Evolutionary conservation across 1,140 invertebrate genomes (phyloP).

Genomic region (Lycorma delicatula): DNA sequence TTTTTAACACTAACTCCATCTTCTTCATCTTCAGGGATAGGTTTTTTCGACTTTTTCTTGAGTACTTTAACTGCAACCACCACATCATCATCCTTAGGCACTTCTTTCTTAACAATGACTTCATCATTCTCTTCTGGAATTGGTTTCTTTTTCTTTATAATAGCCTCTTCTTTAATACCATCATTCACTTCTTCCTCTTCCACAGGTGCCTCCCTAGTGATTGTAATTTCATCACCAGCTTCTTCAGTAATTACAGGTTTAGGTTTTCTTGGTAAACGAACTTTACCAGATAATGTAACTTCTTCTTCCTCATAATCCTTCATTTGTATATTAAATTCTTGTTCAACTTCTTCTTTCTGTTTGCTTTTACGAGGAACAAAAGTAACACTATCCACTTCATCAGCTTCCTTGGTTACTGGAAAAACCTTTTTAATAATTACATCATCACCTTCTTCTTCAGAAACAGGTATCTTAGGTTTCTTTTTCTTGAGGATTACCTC

Average conservation of each 20-base stretch:
- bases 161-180: slow-evolving; percentile 40
- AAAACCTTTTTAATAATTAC: slow-evolving; percentile 58
- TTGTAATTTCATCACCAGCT: slow-evolving; percentile 51
- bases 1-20: slow-evolving; percentile 26
- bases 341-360: slow-evolving; percentile 74
- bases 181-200: too few relatives aligned
- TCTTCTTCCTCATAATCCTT: slow-evolving; percentile 79
- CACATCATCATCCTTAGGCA: slow-evolving; percentile 35
- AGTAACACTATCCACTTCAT: slow-evolving; percentile 24
- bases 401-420: slow-evolving; percentile 7
- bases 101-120: slow-evolving; percentile 29
- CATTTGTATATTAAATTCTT: slow-evolving; percentile 74
- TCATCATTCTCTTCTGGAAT: slow-evolving; percentile 16
- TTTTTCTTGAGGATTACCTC: slow-evolving; percentile 25
- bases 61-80: slow-evolving; percentile 21
- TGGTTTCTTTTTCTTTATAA: slow-evolving; percentile 29
- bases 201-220: slow-evolving; percentile 53
- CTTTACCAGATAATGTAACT: slow-evolving; percentile 72
- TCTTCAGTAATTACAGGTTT: slow-evolving; percentile 63
- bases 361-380: slow-evolving; percentile 36
- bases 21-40: slow-evolving; percentile 9
- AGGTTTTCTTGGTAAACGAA: slow-evolving; percentile 65
- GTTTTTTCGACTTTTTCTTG: too few relatives aligned
- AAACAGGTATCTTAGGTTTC: slow-evolving; percentile 26
- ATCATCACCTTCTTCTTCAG: slow-evolving; percentile 35